Evolutionary conservation across 2,888 invertebrate species (phyloP), one percentile per base, ranked within the genome.

Genomic region (Seira ritae): DNA sequence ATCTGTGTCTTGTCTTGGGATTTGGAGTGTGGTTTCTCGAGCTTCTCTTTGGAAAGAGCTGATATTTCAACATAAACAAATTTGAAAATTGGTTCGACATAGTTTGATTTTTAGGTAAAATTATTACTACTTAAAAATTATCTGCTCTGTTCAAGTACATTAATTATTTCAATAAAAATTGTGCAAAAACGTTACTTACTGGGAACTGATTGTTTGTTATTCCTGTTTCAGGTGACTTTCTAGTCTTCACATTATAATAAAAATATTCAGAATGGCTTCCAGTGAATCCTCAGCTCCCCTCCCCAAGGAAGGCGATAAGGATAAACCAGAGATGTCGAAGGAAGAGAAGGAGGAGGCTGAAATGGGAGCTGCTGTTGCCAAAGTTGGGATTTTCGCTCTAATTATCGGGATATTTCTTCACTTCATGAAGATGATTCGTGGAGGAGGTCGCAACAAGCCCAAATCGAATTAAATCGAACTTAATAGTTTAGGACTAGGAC

Each of bases 361-460:
- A 4, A 71, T 84, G 66, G 84, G 84, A 4, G 80, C 84, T 24
- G 74, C 84, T 1, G 84, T 84, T 1, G 76, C 84, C 1, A 84
- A 84, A 71, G 84, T 76, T 4, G 84, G 84, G n/a, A 84, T 84
- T 19, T 84, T 84, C 19, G 84, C 84, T 0, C 50, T 84, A 74
- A 75, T 84, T 4, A 75, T 84, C 12, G 84, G 84, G 31, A 50
- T 84, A 10, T 75, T 84, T 62, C 68, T 84, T 4, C 70, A 78
- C 12, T 20, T 80, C 22, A 2, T 84, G 6, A 74, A 22, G 66
- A 72, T 77, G 55, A 20, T 82, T 4, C 55, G 76, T 1, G 73
- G 77, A 24, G 15, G 74, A 4, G 20, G 62, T 62, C 17, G 62
- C 12, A 70, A 50, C 1, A 81, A 76, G 37, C 10, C 31, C 15